A percentile compares a stretch with the other conserved stretches of the same genome.
These are phyloP conservation scores for Misgurnus anguillicaudatus DNA, from an alignment of 2,113 vertebrate species.

Conservation along the genomic window DNA sequence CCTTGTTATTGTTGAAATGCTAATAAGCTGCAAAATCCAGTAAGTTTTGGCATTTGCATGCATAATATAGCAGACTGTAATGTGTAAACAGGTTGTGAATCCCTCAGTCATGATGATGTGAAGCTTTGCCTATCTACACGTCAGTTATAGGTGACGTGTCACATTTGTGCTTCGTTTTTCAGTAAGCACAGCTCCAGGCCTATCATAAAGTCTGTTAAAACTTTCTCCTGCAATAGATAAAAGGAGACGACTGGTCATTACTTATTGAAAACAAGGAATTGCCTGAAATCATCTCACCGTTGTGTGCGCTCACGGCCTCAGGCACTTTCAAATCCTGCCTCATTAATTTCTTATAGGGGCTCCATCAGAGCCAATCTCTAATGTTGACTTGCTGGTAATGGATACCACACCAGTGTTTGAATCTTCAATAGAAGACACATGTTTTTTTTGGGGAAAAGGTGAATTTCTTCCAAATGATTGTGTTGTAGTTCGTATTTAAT, in stretches of 20 bases:
- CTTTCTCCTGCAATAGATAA: constrained; percentile 33
- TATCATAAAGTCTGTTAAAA: constrained; percentile 19
- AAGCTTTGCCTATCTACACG: background rate
- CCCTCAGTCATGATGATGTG: background rate
- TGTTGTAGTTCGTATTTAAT: constrained; percentile 2
- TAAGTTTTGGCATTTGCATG: too few species aligned
- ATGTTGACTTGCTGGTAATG: constrained; percentile 51
- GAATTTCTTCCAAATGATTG: background rate
- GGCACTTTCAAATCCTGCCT: constrained; percentile 67
- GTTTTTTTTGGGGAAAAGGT: background rate
- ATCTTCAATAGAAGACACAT: constrained; percentile 19
- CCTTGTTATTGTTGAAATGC: too few species aligned
- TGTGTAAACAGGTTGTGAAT: background rate
- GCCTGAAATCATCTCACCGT: constrained; percentile 67
- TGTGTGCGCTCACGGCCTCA: constrained; percentile 58
- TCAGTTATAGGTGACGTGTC: constrained; percentile 5
- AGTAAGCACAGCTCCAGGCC: constrained; percentile 2
- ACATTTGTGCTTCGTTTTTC: background rate
- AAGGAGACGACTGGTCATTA: constrained; percentile 37
- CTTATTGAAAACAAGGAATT: constrained; percentile 60
- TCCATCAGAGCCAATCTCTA: constrained; percentile 73
- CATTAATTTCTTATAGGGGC: constrained; percentile 73
- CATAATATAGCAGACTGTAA: background rate
- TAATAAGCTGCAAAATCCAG: too few species aligned
- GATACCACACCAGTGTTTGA: constrained; percentile 27